Base-by-base conservation (phyloP, 64 coral and sea anemone species). In the Pachyseris speciosa region DNA sequence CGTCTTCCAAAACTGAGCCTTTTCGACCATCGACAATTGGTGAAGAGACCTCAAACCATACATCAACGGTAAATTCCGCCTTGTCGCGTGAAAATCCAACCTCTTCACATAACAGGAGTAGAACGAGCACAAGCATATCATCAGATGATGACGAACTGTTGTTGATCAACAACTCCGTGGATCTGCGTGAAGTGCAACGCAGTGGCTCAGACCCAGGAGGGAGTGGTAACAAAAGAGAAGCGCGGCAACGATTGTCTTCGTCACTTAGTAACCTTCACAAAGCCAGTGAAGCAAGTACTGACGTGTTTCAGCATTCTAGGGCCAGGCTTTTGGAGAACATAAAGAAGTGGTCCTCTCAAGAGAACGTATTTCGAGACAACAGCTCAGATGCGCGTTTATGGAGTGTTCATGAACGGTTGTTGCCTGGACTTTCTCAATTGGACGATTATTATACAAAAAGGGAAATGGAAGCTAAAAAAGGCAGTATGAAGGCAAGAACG, bases 11-110 rank as follows among this genome's bases (percentile, higher is more conserved):
- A 36, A 45, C 79, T 7, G 95, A 86, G 17, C 95, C 91, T 43
- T 42, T 97, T 28, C 87, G 95, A 71, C 91, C 91, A n/a, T 74
- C 86, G 24, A 71, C 80, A 4, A 57, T 37, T 27, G 32, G 42
- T 42, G 70, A 58, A 10, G 72, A 28, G 3, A 39, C 45, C 0
- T 38, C 32, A 59, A 40, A 43, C 59, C 20, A 45, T 27, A n/a
- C 20, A 42, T 30, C 52, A 12, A 68, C 75, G 13, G 64, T 16
- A 20, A 71, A 39, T 39, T 5, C 33, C 67, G 17, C 2, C 36
- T 69, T 31, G 15, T 19, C 66, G 29, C 29, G 13, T 69, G 66
- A 33, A 69, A 80, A 92, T 51, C 24, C 77, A 12, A 27, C 38
- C 3, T 20, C n/a, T 24, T 71, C 36, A 40, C 67, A 31, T 19